Base-by-base conservation (phyloP, 2,113 vertebrate species). In the Ictalurus furcatus region DNA sequence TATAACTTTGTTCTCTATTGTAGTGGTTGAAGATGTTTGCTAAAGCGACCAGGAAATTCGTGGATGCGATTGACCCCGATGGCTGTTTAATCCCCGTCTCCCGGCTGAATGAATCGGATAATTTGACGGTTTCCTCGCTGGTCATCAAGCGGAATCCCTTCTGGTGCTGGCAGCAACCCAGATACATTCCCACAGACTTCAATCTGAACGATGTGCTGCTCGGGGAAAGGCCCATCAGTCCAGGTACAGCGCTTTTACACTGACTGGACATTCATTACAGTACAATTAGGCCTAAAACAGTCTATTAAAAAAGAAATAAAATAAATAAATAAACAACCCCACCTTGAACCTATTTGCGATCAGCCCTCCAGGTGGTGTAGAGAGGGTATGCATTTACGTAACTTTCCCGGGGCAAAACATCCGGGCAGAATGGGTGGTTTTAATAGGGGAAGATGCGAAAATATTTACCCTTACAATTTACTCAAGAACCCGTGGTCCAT, bases 151-250 rank as follows among this genome's bases (percentile, higher is more conserved):
- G 93, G 73, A 97, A 92, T 65, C 96, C 93, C 59, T 95, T 94
- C 88, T 99, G 98, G 98, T 94, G 95, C 89, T 99, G 98, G 98
- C 97, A 99, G 93, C 96, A 93, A 88, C 95, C 97, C 25, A 99
- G 96, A 85, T 98, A 98, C 89, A 92, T 96, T 19, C 95, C 96
- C 82, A 95, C 97, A 67, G 96, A 97, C 37, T 96, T 97, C 85
- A 94, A 89, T 34, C 92, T 99, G 63, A 96, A 93, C 87, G 97
- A 99, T 89, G 89, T 99, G 25, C 95, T 99, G 14, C 91, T 88
- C 44, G 96, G 96, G 88, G 96, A 96, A 65, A 89, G 89, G 2
- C 92, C 93, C 0, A 92, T 97, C 90, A 93, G 94, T 59, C 96
- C 98, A 96, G 97, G 98, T 99, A 52, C 73, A 65, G 52, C 9